Evolutionary conservation across 2,113 vertebrate genomes (phyloP), one percentile per base, ranked within the genome.

Genomic region (Stigmatopora nigra): DNA sequence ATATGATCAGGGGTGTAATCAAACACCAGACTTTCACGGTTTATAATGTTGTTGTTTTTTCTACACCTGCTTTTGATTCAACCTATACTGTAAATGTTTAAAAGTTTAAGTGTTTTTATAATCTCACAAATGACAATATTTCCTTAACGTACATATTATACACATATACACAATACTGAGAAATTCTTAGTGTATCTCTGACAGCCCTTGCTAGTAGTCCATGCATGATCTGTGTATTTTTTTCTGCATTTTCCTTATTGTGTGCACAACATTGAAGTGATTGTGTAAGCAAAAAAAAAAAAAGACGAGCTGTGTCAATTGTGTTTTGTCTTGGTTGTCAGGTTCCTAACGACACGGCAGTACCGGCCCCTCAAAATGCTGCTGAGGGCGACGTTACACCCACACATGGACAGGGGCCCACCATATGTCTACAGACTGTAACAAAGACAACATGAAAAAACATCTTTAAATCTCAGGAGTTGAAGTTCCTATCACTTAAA

Each of bases 251-350:
- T 49, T 17, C 15, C 58, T 36, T 41, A 8, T 60, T 60, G 15
- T 17, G 41, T 60, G n/a, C 58, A 52, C 19, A n/a, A 19, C 8
- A 17, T 36, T 36, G 25, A 10, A 15, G 15, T 16, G 14, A 14
- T 36, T 59, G 3, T 59, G 35, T 36, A 6, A 58, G 31, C 15
- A 17, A 8, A 16, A 38, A 10, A 8, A 16, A 38, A 10, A 15
- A 20, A 14, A 6, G n/a, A 22, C 10, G 10, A 16, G 6, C 11
- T 15, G 6, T 22, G 19, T 44, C 47, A n/a, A 13, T 7, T 59
- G 59, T 74, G 70, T 64, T 22, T 57, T 67, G 19, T 58, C 49
- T 44, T 56, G 9, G 65, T 80, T 65, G 65, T 68, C 19, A 88
- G 86, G 77, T 65, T 57, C 55, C 58, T 60, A 63, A 65, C 15